Base-by-base conservation (phyloP, 2,113 vertebrate species). In the Catharus minimus region DNA sequence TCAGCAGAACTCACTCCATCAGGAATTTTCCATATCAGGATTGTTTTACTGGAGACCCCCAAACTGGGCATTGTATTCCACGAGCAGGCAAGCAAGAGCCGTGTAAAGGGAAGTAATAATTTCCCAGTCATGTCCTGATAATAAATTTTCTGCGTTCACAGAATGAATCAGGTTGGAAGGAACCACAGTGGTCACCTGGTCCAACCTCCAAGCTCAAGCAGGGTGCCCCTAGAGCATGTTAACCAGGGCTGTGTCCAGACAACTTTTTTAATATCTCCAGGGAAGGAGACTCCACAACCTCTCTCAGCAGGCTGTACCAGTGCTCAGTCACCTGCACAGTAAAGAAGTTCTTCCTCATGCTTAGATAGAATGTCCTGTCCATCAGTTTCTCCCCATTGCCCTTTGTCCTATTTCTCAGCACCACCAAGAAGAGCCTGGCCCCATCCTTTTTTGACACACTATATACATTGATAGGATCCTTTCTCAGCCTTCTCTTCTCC, bases 221-320 rank as follows among this genome's bases (percentile, higher is more conserved):
- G 41, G 7, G 15, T 47, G 38, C 7, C 20, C 9, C 26, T 14
- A 41, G 20, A 33, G 3, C 41, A 47, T 0, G 0, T 41, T 49
- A 56, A 49, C 11, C 14, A 62, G 49, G 24, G 17, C 21, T 78
- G 20, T 69, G 20, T 30, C 33, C 24, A 14, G 5, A 33, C 13
- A 55, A 8, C 20, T 33, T 78, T 61, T 30, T 41, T 5, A 78
- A 4, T 78, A 49, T 47, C 24, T 71, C 33, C 21, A 49, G 65
- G 6, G 4, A 41, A 62, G 41, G 30, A 62, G 20, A 30, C 24
- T 62, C 33, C 39, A 41, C 20, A 47, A 11, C 4, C 7, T 24
- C 56, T 62, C 41, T 71, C 30, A 69, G 41, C 41, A 62, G 16
- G 16, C 41, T 41, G 20, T 56, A 32, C 41, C 36, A 56, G 30